Evolutionary conservation across 2,113 vertebrate species (phyloP), one percentile per base, ranked within the genome.

Genomic region (Chionis minor): DNA sequence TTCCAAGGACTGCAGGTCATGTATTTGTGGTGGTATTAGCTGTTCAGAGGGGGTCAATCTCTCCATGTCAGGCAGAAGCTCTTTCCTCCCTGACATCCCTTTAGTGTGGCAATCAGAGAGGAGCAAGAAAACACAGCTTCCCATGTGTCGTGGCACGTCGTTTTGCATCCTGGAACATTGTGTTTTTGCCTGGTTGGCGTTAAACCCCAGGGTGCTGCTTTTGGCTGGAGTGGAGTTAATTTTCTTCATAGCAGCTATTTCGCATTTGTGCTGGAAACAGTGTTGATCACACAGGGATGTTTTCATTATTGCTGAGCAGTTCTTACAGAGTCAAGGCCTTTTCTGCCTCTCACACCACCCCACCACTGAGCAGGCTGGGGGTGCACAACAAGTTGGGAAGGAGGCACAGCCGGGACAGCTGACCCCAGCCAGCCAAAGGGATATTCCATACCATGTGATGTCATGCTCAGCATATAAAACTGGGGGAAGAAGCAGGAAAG

Each of bases 131-230:
- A 90, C 13, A 12, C 38, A 69, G 27, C 14, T 42, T 51, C 45
- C 11, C 40, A n/a, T 3, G 14, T n/a, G 27, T 42, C 23, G 6
- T 30, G 27, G 15, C 52, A 44, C 14, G 35, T 26, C 1, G 0
- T 54, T 73, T 59, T 69, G 54, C 26, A 63, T 24, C 38, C 63
- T 63, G 47, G 54, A 78, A 81, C 6, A 5, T 26, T 42, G 7
- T 5, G 19, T 0, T 19, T 85, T 71, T 58, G 3, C 12, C 33
- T 32, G 22, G 19, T 30, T 79, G 19, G 12, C 40, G 61, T 67
- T 75, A 49, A 61, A 66, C 8, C 10, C 27, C 13, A 26, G 33
- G 26, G 23, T 62, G 35, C 59, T 62, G 23, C 7, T 62, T 62
- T 35, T 62, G 23, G 35, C 59, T 62, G 15, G 59, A n/a, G 23